Conservation (phyloP, 2,888 invertebrate species). For the Melieria omissa region DNA sequence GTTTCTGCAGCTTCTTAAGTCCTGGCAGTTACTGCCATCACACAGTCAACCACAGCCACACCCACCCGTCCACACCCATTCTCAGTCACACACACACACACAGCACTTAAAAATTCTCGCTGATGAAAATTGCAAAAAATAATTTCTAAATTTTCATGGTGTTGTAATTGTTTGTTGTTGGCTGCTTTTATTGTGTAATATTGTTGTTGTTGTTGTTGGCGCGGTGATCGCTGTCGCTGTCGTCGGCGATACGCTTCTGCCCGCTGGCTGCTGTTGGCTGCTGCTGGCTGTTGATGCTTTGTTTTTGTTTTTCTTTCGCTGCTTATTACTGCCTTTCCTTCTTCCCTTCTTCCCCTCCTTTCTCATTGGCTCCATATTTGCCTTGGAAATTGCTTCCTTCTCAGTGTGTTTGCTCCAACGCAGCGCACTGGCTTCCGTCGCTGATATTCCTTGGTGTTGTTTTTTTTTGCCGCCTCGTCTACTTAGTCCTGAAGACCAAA, state of each 20-base stretch:
- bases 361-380: background rate
- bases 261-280: slow-evolving; percentile 10
- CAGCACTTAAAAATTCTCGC: background rate
- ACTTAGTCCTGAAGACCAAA: background rate
- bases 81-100: background rate
- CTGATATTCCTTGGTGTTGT: background rate
- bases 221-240: too few species aligned
- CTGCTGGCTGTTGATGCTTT: background rate
- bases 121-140: slow-evolving; percentile 7
- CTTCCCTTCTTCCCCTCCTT: background rate
- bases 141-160: slow-evolving; percentile 16
- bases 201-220: too few species aligned
- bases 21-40: too few species aligned
- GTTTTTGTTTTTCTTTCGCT: background rate
- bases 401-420: background rate
- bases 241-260: too few species aligned
- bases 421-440: background rate
- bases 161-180: slow-evolving; percentile 10
- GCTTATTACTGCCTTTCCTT: background rate
- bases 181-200: background rate
- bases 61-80: background rate
- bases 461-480: background rate
- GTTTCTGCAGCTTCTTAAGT: too few species aligned
- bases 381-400: slow-evolving; percentile 1
- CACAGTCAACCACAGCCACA: background rate